These are phyloP conservation scores for Eristalinus sepulchralis DNA, from an alignment of 2,888 invertebrate species.

Conservation along the genomic window DNA sequence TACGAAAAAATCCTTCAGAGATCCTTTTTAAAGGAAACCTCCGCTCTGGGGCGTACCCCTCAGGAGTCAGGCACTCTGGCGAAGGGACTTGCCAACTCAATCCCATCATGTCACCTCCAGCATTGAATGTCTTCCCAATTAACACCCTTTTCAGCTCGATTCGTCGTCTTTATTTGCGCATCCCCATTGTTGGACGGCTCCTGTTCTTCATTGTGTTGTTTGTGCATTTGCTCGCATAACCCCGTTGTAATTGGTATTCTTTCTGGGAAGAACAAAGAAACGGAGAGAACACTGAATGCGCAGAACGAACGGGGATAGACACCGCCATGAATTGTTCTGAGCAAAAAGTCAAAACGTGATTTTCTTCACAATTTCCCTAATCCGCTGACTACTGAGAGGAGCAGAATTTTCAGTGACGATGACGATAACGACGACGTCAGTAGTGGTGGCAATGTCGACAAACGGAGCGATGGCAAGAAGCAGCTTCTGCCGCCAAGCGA, in stretches of 20 bases:
- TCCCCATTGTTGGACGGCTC: background rate
- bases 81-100: conserved; percentile 5
- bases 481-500: conserved; percentile 21
- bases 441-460: background rate
- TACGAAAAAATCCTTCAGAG: background rate
- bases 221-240: conserved; percentile 35
- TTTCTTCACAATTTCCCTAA: conserved; percentile 69
- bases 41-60: background rate
- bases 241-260: conserved; percentile 62
- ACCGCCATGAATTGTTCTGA: conserved; percentile 35
- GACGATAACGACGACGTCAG: background rate
- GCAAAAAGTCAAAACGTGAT: conserved; percentile 67
- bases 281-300: conserved; percentile 15
- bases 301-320: conserved; percentile 51
- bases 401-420: background rate
- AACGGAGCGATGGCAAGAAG: background rate
- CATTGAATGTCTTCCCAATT: conserved; percentile 55
- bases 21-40: background rate
- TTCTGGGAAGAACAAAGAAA: conserved; percentile 51
- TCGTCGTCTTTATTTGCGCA: conserved; percentile 14
- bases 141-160: conserved; percentile 54
- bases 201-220: conserved; percentile 2
- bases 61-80: background rate
- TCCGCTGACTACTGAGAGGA: conserved; percentile 46
- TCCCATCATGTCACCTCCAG: conserved; percentile 23